phyloP scores from a whole-genome alignment of 2,888 invertebrate species.

The Trissonchulus sp. region DNA sequence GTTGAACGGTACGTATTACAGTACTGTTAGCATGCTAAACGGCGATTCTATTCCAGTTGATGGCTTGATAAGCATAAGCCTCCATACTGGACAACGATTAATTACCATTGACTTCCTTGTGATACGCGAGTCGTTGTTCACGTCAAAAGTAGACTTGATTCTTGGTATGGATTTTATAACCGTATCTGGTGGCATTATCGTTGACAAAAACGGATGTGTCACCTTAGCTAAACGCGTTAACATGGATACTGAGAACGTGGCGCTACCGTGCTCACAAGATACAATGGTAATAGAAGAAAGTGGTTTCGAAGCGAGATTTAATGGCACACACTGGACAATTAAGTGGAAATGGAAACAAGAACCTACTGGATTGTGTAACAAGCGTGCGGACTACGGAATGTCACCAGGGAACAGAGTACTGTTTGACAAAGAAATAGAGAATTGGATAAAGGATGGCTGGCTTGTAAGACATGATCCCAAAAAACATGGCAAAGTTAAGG shows the following conservation, averaged over 20 bases:
- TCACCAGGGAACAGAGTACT: neutral
- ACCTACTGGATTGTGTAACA: neutral
- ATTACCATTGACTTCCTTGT: too few species aligned
- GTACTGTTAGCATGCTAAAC: too few species aligned
- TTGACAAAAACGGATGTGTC: too few species aligned
- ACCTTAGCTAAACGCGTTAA: too few species aligned
- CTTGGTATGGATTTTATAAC: neutral
- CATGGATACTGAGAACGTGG: too few species aligned
- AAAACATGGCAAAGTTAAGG: neutral
- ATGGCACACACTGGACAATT: neutral
- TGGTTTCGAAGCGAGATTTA: slow-evolving; percentile 13
- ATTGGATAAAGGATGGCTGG: neutral
- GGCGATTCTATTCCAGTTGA: too few species aligned
- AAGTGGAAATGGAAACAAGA: neutral
- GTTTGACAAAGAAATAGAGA: neutral
- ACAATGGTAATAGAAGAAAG: too few species aligned
- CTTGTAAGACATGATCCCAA: neutral
- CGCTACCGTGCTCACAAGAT: too few species aligned
- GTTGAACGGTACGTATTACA: too few species aligned
- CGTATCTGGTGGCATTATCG: neutral
- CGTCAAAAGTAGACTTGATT: neutral
- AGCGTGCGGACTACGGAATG: neutral
- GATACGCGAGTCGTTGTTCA: neutral
- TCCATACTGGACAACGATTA: too few species aligned
- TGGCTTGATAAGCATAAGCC: too few species aligned